phyloP scores from a whole-genome alignment of 1,140 invertebrate genomes.

The Drosophila truncata region DNA sequence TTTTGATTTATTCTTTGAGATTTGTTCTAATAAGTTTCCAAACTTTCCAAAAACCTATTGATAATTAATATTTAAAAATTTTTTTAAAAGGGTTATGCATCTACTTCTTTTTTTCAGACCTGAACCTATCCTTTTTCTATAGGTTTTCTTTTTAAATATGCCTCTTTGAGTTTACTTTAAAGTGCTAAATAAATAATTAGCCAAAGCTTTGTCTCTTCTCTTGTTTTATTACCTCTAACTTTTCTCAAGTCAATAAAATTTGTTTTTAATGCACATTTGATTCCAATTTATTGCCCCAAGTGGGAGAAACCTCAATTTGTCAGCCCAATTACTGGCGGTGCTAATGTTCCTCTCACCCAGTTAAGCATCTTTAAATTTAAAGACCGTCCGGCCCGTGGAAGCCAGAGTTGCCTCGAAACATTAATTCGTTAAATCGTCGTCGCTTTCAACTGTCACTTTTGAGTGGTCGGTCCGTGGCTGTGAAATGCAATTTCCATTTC shows the following conservation, averaged over 20 bases:
- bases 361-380: conserved; percentile 42
- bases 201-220: background rate
- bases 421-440: conserved; percentile 54
- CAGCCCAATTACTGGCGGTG: conserved; percentile 21
- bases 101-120: background rate
- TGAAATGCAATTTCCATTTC: conserved; percentile 64
- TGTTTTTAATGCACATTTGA: conserved; percentile 6
- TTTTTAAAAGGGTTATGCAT: no score
- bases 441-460: conserved; percentile 45
- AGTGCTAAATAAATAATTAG: background rate
- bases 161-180: background rate
- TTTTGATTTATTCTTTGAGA: background rate
- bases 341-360: conserved; percentile 42
- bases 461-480: conserved; percentile 32
- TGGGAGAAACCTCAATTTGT: conserved; percentile 31
- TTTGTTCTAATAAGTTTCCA: background rate
- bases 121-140: background rate
- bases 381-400: conserved; percentile 16
- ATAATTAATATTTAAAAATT: no score
- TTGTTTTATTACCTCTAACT: conserved; percentile 6
- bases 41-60: no score
- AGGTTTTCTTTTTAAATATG: background rate
- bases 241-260: conserved; percentile 16
- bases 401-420: conserved; percentile 15
- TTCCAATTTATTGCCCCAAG: conserved; percentile 4